Percentiles rank a stretch among this genome's conserved stretches.
Evolutionary conservation across 2,888 invertebrate species (phyloP).

Genomic region (Ophion obscuratus): DNA sequence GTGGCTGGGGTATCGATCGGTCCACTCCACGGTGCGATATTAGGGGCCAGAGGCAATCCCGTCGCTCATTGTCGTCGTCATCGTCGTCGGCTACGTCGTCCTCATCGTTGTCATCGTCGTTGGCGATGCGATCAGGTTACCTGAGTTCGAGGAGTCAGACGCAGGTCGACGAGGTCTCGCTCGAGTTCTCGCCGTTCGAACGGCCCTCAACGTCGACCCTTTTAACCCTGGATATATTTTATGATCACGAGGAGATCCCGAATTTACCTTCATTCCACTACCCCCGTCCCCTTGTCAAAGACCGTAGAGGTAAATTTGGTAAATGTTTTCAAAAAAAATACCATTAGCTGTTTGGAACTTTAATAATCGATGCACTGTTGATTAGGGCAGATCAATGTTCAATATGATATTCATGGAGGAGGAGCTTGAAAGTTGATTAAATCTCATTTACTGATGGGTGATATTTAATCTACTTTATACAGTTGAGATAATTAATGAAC

Average conservation of each 20-base stretch:
- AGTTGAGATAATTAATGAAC: no score
- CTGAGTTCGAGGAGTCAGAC: conserved; percentile 51
- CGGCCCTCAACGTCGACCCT: conserved; percentile 26
- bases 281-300: background rate
- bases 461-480: no score
- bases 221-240: conserved; percentile 3
- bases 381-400: no score
- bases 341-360: no score
- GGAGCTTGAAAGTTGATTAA: background rate
- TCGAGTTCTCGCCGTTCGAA: conserved; percentile 70
- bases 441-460: background rate
- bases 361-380: no score
- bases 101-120: conserved; percentile 30
- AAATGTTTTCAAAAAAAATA: background rate
- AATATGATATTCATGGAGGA: no score
- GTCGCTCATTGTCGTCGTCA: conserved; percentile 51
- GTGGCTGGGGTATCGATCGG: conserved; percentile 59
- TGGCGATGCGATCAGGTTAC: conserved; percentile 59
- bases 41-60: conserved; percentile 55
- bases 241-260: background rate
- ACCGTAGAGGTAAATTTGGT: background rate
- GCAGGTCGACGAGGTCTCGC: conserved; percentile 65
- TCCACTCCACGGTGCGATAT: conserved; percentile 44
- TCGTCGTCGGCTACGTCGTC: background rate
- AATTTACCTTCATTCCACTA: background rate